phyloP scores from a whole-genome alignment of 1,140 invertebrate genomes.

The Chelonus insularis region DNA sequence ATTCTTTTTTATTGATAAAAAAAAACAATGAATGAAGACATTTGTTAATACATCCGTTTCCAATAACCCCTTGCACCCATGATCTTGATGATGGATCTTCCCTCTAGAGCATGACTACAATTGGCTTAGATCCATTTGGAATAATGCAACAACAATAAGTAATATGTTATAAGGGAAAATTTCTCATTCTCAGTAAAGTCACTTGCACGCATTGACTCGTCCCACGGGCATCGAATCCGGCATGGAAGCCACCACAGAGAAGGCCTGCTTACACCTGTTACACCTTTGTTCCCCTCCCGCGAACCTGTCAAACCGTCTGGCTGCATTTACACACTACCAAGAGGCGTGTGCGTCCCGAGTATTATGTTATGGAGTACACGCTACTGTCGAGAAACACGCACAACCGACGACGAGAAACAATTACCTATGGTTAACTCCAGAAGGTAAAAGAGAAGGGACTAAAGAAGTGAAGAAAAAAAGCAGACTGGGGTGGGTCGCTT shows the following conservation, averaged over 20 bases:
- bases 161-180: too few species aligned
- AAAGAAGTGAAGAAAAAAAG: not conserved
- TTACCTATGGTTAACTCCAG: conserved; percentile 33
- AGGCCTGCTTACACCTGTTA: conserved; percentile 22
- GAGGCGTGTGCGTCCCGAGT: conserved; percentile 23
- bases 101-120: too few species aligned
- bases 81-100: too few species aligned
- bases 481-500: conserved; percentile 26
- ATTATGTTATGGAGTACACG: conserved; percentile 32
- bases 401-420: conserved; percentile 30
- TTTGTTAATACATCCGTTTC: too few species aligned
- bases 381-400: conserved; percentile 28
- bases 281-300: conserved; percentile 8
- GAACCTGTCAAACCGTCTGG: not conserved
- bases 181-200: not conserved
- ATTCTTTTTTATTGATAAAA: too few species aligned
- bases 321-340: not conserved
- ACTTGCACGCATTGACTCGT: not conserved
- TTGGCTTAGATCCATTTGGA: too few species aligned
- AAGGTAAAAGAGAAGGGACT: conserved; percentile 14
- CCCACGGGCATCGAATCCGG: not conserved
- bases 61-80: too few species aligned
- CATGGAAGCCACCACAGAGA: not conserved
- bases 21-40: too few species aligned
- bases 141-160: too few species aligned